Evolutionary conservation across 2,888 invertebrate species (phyloP), one percentile per base, ranked within the genome.

Genomic region (Chalcosyrphus nemorum): DNA sequence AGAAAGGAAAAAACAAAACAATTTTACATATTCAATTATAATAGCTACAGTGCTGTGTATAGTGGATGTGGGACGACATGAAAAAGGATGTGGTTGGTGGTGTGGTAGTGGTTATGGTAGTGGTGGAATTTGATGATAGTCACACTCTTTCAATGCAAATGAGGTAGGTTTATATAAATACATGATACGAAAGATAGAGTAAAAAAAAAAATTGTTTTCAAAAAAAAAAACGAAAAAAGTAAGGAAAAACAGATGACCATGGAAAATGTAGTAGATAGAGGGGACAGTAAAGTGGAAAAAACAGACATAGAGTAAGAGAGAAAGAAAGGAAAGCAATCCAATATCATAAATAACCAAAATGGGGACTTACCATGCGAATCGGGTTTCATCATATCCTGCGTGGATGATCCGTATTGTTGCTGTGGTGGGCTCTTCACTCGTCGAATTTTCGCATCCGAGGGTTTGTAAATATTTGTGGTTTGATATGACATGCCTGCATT

Each of bases 401-500:
- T 56, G 38, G 84, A 84, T 65, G 84, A 84, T 65, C 70, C 70
- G 21, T 74, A 84, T 41, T 72, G 71, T 32, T 80, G 84, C 19
- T 80, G 88, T 74, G 89, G 88, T 29, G 90, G 87, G 63, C 89
- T 88, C 85, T 91, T 89, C 4, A 89, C 88, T 65, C 91, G 89
- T 57, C 91, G 88, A 78, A 90, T 89, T 88, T 91, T 91, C 13
- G 91, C 88, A 86, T 91, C 91, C 84, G 90, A 88, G 52, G 91
- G 89, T 86, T 91, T 91, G 86, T 90, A 91, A 84, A 90, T 88
- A 81, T 88, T 89, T 87, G 87, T 88, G 63, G 89, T 87, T 87
- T 89, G 89, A 88, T 89, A 89, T 88, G 89, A 88, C 81, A 87
- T 88, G 13, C 84, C 80, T 84, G 88, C 87, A 87, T 76, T 15